These are phyloP conservation scores for Eilema griseolum DNA, from an alignment of 2,888 invertebrate species.

Conservation along the genomic window DNA sequence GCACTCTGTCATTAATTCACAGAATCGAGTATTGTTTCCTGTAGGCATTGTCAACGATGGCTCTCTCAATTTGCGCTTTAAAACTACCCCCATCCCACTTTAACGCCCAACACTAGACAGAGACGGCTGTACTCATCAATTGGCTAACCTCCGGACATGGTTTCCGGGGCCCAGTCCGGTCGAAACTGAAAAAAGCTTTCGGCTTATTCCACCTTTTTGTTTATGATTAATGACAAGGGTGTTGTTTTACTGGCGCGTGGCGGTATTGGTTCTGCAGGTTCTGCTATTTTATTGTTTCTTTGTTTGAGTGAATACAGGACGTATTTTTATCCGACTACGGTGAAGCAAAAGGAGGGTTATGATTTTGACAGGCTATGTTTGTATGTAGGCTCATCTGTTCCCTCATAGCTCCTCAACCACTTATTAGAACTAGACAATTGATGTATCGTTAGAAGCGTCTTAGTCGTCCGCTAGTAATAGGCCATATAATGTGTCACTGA, in stretches of 20 bases:
- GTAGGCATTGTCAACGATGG: constrained; percentile 74
- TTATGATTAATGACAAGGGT: constrained; percentile 43
- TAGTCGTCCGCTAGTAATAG: too few species aligned
- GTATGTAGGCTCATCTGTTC: too few species aligned
- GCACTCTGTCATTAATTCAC: constrained; percentile 81
- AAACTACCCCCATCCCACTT: constrained; percentile 62
- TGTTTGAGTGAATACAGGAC: constrained; percentile 9
- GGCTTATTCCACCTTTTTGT: constrained; percentile 54
- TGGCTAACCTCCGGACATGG: constrained; percentile 57
- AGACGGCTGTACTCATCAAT: constrained; percentile 56
- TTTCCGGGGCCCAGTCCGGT: constrained; percentile 78
- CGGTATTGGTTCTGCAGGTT: constrained; percentile 13
- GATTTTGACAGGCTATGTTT: too few species aligned
- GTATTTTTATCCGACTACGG: too few species aligned
- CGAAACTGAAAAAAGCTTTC: constrained; percentile 77
- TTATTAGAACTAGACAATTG: too few species aligned
- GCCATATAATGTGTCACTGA: too few species aligned
- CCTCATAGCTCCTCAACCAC: too few species aligned
- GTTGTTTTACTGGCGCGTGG: constrained; percentile 35
- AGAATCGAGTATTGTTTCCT: constrained; percentile 86
- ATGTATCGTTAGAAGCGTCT: too few species aligned
- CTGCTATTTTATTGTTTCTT: constrained; percentile 7
- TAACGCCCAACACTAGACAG: constrained; percentile 43
- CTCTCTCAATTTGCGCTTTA: constrained; percentile 79
- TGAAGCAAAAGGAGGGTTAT: too few species aligned